phyloP scores from a whole-genome alignment of 2,113 vertebrate species.

The Micromys minutus region DNA sequence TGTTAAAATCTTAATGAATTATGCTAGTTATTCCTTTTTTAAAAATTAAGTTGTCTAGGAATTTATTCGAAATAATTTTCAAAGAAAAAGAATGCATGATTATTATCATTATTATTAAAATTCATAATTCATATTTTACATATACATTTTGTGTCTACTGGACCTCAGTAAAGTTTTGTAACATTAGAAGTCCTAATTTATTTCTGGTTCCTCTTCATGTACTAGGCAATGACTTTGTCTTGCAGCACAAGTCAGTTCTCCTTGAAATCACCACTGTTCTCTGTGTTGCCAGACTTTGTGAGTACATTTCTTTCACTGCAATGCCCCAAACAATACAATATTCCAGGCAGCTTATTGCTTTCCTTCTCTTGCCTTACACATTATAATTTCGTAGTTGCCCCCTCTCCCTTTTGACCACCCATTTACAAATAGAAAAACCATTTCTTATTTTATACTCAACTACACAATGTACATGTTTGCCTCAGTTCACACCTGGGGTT shows the following conservation, averaged over 20 bases:
- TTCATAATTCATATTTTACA: background rate
- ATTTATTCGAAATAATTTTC: conserved; percentile 24
- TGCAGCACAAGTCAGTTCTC: background rate
- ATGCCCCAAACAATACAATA: background rate
- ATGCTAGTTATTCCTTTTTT: background rate
- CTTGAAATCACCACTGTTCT: background rate
- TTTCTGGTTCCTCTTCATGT: background rate
- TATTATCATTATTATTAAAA: background rate
- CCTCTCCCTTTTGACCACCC: background rate
- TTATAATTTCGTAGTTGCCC: background rate
- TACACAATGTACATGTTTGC: background rate
- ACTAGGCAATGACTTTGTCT: background rate
- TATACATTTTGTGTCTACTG: background rate
- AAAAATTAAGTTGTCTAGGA: background rate
- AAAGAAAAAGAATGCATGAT: background rate
- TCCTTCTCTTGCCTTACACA: background rate
- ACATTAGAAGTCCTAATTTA: background rate
- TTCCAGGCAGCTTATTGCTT: background rate
- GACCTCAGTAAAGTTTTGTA: background rate
- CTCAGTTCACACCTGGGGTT: background rate
- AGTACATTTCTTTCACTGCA: background rate
- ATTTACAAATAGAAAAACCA: background rate
- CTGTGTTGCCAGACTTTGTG: background rate
- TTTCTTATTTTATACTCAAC: background rate
- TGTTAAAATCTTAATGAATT: background rate